phyloP scores from a whole-genome alignment of 2,113 vertebrate species.

The Corythornis vintsioides region DNA sequence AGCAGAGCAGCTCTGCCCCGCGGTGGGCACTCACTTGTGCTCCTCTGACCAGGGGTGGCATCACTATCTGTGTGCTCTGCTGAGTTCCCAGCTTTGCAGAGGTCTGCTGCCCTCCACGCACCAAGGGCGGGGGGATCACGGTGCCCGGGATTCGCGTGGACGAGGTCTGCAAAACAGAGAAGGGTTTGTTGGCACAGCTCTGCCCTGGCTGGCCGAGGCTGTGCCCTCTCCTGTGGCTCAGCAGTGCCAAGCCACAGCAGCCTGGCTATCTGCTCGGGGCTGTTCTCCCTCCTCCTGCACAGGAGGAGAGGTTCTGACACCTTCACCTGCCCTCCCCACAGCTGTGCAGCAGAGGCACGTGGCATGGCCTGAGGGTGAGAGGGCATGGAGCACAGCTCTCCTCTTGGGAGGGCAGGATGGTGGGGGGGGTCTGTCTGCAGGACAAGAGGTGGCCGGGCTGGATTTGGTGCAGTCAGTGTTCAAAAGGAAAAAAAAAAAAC shows the following conservation, averaged over 20 bases:
- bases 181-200: not conserved
- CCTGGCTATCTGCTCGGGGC: not conserved
- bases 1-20: rapidly evolving
- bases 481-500: no score
- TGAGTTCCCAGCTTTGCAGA: constrained; percentile 85
- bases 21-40: constrained; percentile 84
- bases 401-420: not conserved
- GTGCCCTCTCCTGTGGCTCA: not conserved
- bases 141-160: constrained; percentile 85
- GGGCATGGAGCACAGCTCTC: not conserved
- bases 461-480: not conserved
- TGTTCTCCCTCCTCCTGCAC: not conserved
- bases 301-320: not conserved
- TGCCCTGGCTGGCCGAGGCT: no score
- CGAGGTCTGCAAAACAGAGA: constrained; percentile 65
- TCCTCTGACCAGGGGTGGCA: constrained; percentile 94
- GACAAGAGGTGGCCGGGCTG: not conserved
- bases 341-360: not conserved
- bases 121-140: constrained; percentile 93
- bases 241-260: not conserved
- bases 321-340: not conserved
- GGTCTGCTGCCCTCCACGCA: constrained; percentile 90
- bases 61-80: constrained; percentile 88
- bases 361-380: rapidly evolving
- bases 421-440: not conserved